Percentiles rank a stretch among this genome's conserved stretches.
phyloP scores from a whole-genome alignment of 2,797 vertebrate genomes.

The Pteronotus mesoamericanus region DNA sequence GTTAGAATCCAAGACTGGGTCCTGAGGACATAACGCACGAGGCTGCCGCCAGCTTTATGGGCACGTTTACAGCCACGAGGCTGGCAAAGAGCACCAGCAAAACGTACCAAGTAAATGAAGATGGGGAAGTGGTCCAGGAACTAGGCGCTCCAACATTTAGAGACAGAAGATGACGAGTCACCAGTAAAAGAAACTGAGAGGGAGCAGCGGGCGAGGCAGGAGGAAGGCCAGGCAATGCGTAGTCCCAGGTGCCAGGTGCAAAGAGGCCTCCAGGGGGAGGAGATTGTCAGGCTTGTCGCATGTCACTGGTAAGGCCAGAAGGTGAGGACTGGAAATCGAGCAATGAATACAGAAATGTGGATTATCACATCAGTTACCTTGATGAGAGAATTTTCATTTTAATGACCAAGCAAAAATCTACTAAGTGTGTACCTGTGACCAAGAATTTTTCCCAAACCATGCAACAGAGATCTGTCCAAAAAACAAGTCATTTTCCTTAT shows the following conservation, averaged over 20 bases:
- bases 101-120: neutral
- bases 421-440: neutral
- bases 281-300: neutral
- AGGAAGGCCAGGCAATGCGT: neutral
- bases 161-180: neutral
- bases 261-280: neutral
- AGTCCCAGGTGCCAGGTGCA: neutral
- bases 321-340: neutral
- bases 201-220: neutral
- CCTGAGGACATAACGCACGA: neutral
- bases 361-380: neutral
- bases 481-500: neutral
- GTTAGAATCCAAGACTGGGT: neutral
- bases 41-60: fast-evolving
- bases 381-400: neutral
- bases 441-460: neutral
- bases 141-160: neutral
- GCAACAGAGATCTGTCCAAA: neutral
- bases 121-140: neutral
- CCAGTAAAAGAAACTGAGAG: neutral
- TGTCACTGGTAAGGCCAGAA: neutral
- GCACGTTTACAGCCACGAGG: neutral
- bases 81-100: no score
- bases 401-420: neutral
- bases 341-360: neutral